phyloP scores from a whole-genome alignment of 2,113 vertebrate genomes.

The Nothobranchius furzeri region DNA sequence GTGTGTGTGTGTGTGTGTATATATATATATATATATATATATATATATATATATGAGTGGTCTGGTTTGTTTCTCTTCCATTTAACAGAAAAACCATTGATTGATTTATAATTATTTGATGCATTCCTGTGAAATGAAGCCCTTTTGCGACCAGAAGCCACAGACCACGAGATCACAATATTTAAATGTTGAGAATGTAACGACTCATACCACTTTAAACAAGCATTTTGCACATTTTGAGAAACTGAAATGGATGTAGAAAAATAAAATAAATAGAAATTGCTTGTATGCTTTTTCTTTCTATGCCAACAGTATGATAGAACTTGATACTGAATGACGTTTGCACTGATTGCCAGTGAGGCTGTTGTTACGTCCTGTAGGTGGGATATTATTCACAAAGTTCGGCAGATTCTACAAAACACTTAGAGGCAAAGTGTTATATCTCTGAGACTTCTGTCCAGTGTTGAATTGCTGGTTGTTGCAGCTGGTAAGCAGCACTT shows the following conservation, averaged over 20 bases:
- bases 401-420: constrained; percentile 69
- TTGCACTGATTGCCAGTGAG: constrained; percentile 14
- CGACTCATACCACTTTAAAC: constrained; percentile 30
- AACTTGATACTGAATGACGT: constrained; percentile 8
- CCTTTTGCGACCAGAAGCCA: constrained; percentile 64
- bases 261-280: constrained; percentile 20
- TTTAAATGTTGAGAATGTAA: constrained; percentile 34
- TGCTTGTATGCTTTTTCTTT: constrained; percentile 15
- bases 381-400: constrained; percentile 44
- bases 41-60: constrained; percentile 9
- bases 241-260: constrained; percentile 40
- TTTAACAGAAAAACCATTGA: constrained; percentile 42
- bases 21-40: too few relatives aligned
- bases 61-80: constrained; percentile 16
- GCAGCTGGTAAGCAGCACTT: constrained; percentile 77
- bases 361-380: constrained; percentile 38
- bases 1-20: constrained; percentile 1
- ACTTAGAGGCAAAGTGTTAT: constrained; percentile 69
- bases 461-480: constrained; percentile 73
- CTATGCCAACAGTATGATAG: constrained; percentile 11
- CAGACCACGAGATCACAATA: constrained; percentile 52
- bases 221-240: constrained; percentile 43
- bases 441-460: constrained; percentile 69
- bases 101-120: constrained; percentile 39
- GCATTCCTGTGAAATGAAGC: constrained; percentile 69